Percentiles rank a stretch among this genome's conserved stretches.
phyloP scores from a whole-genome alignment of 2,113 vertebrate genomes.

The Hystrix brachyura region DNA sequence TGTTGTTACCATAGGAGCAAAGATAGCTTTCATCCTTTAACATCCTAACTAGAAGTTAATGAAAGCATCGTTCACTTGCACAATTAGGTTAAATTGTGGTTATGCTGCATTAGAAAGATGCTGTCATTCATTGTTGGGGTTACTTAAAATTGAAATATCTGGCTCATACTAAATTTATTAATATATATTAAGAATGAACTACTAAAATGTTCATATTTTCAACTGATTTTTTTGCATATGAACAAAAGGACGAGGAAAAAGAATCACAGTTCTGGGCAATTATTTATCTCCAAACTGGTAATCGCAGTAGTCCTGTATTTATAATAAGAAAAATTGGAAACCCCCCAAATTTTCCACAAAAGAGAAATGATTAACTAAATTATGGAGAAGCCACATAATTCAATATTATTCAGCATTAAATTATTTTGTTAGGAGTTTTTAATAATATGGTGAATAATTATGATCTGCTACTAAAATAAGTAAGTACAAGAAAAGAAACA shows the following conservation, averaged over 20 bases:
- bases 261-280: conserved; percentile 29
- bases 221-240: background rate
- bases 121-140: background rate
- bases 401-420: background rate
- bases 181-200: background rate
- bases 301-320: background rate
- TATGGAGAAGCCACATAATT: background rate
- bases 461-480: background rate
- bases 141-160: background rate
- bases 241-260: background rate
- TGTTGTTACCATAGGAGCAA: background rate
- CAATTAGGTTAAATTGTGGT: background rate
- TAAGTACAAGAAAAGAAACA: background rate
- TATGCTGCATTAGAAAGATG: background rate
- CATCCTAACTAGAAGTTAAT: conserved; percentile 25
- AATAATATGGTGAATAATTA: conserved; percentile 21
- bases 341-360: background rate
- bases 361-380: background rate
- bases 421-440: conserved; percentile 13
- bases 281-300: background rate
- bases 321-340: conserved; percentile 32
- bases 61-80: background rate
- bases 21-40: background rate
- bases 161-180: background rate
- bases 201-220: conserved; percentile 8